Percentiles rank a stretch among this genome's conserved stretches.
These are phyloP conservation scores for Ctena decussata DNA, from an alignment of 2,888 invertebrate species.

Conservation along the genomic window DNA sequence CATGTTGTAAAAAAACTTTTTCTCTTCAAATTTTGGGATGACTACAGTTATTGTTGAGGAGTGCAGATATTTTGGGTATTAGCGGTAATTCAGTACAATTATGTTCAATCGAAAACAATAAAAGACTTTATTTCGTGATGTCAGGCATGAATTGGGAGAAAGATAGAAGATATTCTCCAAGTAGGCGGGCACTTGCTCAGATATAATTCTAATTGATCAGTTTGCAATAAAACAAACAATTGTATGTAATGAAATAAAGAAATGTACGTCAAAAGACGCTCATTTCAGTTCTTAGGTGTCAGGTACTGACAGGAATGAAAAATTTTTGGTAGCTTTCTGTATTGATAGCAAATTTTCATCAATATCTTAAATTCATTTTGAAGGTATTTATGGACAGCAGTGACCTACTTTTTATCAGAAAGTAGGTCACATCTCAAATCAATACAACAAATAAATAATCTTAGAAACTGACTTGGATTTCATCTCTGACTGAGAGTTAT, in stretches of 20 bases:
- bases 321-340: too few species aligned
- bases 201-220: conserved; percentile 33
- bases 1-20: too few species aligned
- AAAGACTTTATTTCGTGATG: conserved; percentile 53
- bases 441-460: too few species aligned
- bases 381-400: too few species aligned
- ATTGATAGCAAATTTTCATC: too few species aligned
- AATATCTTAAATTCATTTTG: too few species aligned
- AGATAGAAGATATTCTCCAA: conserved; percentile 49
- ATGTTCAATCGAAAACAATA: conserved; percentile 66
- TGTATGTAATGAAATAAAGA: neutral
- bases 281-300: neutral
- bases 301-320: too few species aligned
- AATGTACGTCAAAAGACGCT: neutral
- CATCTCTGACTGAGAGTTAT: too few species aligned
- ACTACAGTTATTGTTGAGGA: too few species aligned
- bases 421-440: neutral
- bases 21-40: too few species aligned
- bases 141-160: conserved; percentile 33
- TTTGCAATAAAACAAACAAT: neutral
- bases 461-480: too few species aligned
- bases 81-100: conserved; percentile 35
- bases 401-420: neutral
- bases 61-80: too few species aligned
- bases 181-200: conserved; percentile 62